phyloP scores from a whole-genome alignment of 2,797 vertebrate genomes.

The Percopsis omiscomaycus region DNA sequence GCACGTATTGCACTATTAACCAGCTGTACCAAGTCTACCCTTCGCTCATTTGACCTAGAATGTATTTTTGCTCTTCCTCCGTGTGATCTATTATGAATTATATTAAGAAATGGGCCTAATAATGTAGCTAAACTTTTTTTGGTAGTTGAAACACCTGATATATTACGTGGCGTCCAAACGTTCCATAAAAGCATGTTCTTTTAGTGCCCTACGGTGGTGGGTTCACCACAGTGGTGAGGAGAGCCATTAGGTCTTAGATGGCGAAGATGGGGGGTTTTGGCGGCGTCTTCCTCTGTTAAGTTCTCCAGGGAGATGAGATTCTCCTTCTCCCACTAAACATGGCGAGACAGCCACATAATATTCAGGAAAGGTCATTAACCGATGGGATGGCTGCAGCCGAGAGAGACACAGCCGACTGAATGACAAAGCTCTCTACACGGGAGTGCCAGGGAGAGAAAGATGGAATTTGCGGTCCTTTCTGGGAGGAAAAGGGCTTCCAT shows the following conservation, averaged over 20 bases:
- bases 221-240: conserved; percentile 35
- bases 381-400: conserved; percentile 17
- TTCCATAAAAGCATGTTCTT: not conserved
- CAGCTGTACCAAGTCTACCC: no score
- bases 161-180: not conserved
- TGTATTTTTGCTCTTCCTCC: no score
- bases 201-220: conserved; percentile 2
- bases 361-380: conserved; percentile 37
- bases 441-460: conserved; percentile 24
- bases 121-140: no score
- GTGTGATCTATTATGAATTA: no score
- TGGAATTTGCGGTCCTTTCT: not conserved
- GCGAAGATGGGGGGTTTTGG: not conserved
- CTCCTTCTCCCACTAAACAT: conserved; percentile 23
- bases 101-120: no score
- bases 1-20: no score
- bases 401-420: conserved; percentile 27
- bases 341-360: conserved; percentile 33
- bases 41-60: no score
- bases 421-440: conserved; percentile 36
- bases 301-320: conserved; percentile 29
- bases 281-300: conserved; percentile 42
- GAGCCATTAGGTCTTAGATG: conserved; percentile 39
- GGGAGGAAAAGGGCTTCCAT: not conserved
- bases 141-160: not conserved